Evolutionary conservation across 2,888 invertebrate species (phyloP).

Genomic region (Troglohyphantes excavatus): DNA sequence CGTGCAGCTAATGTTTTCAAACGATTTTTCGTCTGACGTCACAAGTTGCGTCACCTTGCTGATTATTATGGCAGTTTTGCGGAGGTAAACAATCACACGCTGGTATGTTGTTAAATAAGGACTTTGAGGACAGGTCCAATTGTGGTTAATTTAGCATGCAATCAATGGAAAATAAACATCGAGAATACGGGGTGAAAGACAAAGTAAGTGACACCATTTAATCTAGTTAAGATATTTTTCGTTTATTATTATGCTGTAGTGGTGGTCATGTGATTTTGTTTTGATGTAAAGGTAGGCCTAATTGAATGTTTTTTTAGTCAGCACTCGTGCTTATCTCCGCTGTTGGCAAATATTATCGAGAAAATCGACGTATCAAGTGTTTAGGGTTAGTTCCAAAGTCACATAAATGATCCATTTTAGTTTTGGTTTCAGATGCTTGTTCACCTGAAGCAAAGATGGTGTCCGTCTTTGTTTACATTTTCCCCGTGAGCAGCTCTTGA

Average conservation of each 20-base stretch:
- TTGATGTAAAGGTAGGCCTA: constrained; percentile 76
- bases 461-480: neutral
- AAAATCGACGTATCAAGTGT: neutral
- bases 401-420: neutral
- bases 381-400: neutral
- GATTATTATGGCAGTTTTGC: constrained; percentile 78
- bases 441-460: neutral
- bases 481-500: too few relatives aligned
- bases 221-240: neutral
- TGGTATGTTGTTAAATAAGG: constrained; percentile 78
- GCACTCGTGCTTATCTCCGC: neutral
- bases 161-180: constrained; percentile 74
- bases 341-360: neutral
- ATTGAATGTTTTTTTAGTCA: constrained; percentile 38
- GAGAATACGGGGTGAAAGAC: constrained; percentile 68
- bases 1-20: neutral
- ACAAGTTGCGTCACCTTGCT: constrained; percentile 75
- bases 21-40: constrained; percentile 48
- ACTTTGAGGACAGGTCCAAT: constrained; percentile 37
- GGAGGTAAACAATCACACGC: constrained; percentile 79
- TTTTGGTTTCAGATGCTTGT: neutral
- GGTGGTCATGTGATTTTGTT: constrained; percentile 77
- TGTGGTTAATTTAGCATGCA: constrained; percentile 77
- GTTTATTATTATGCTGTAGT: constrained; percentile 33
- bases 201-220: constrained; percentile 61